Evolutionary conservation across 2,113 vertebrate genomes (phyloP).

Genomic region (Nerophis ophidion): DNA sequence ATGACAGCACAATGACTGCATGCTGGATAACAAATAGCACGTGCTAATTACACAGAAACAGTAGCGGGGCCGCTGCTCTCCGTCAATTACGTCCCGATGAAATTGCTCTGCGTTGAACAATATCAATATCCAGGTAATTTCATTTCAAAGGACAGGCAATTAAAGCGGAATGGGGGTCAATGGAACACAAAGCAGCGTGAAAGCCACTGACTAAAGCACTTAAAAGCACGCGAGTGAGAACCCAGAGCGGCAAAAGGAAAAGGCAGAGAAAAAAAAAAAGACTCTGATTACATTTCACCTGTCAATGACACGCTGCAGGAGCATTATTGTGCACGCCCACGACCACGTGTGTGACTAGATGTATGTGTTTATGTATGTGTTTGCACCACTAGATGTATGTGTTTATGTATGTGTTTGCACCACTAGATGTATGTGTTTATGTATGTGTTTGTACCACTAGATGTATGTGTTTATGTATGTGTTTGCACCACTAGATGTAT

Average conservation of each 20-base stretch:
- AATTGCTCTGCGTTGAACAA: constrained; percentile 62
- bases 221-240: constrained; percentile 64
- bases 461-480: too few species aligned
- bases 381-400: constrained; percentile 8
- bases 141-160: constrained; percentile 69
- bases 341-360: constrained; percentile 11
- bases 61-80: constrained; percentile 46
- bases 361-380: constrained; percentile 29
- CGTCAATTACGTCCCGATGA: constrained; percentile 58
- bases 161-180: constrained; percentile 66
- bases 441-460: too few species aligned
- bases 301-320: constrained; percentile 68
- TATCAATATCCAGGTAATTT: constrained; percentile 72
- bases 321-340: constrained; percentile 40
- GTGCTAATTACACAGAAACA: constrained; percentile 60
- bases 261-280: constrained; percentile 39
- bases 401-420: too few species aligned
- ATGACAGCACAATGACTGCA: constrained; percentile 33
- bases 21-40: constrained; percentile 39
- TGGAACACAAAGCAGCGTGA: constrained; percentile 66
- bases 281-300: constrained; percentile 75
- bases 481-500: too few species aligned
- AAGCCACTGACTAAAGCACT: constrained; percentile 69
- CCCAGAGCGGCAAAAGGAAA: constrained; percentile 45
- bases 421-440: too few species aligned